These are phyloP conservation scores for Eristalinus sepulchralis DNA, from an alignment of 2,888 invertebrate genomes.

Conservation along the genomic window DNA sequence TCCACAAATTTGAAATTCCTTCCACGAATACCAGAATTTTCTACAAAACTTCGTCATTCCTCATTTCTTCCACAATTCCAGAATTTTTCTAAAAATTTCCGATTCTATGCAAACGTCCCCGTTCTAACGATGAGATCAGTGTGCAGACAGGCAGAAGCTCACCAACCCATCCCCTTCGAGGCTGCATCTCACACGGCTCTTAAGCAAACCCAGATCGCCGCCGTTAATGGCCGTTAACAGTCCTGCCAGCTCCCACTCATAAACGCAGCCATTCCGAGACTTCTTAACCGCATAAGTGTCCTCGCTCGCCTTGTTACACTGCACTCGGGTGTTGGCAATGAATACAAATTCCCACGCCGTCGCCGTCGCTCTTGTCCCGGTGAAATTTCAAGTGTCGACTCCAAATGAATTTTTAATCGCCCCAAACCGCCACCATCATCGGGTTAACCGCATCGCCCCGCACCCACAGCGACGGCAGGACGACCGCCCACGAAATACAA, in stretches of 20 bases:
- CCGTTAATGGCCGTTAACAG: neutral
- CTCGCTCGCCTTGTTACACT: neutral
- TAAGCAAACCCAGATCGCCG: neutral
- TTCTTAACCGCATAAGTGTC: neutral
- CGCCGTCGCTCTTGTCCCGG: neutral
- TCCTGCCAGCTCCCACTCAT: neutral
- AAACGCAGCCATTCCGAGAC: neutral
- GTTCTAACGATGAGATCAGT: no score
- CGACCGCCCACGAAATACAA: neutral
- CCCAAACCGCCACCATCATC: slow-evolving; percentile 51
- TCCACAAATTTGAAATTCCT: no score
- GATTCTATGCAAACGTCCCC: no score
- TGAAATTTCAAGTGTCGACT: slow-evolving; percentile 27
- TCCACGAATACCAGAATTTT: no score
- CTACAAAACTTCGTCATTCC: no score
- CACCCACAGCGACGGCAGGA: neutral
- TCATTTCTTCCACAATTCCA: no score
- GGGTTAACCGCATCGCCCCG: slow-evolving; percentile 58
- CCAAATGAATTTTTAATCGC: slow-evolving; percentile 67
- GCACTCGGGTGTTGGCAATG: neutral
- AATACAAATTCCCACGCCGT: slow-evolving; percentile 41
- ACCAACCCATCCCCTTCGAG: no score
- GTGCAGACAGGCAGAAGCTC: no score
- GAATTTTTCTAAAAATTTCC: no score
- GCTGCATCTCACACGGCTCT: neutral